Evolutionary conservation across 2,797 vertebrate genomes (phyloP), one percentile per base, ranked within the genome.

Genomic region (Alcedo atthis): DNA sequence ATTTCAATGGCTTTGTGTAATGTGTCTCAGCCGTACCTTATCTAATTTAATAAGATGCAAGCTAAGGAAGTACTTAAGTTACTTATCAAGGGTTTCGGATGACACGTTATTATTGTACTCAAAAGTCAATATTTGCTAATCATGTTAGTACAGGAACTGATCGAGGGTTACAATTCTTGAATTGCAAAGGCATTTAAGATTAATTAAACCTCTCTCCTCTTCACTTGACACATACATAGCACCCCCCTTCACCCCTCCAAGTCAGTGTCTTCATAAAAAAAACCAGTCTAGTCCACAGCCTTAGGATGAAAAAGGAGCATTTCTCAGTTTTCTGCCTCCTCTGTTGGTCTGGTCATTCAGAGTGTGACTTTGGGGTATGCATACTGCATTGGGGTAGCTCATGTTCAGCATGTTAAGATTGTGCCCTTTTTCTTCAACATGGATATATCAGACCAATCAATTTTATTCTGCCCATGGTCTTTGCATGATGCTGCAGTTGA

Each of bases 51-150:
- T 98, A 97, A 98, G 95, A 97, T 97, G 94, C 96, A 96, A 97
- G 96, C 96, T 96, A 96, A 97, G 97, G 97, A 98, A 98, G 97
- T 98, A 97, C 97, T 98, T 97, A 96, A 96, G 97, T 97, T 97
- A 97, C 98, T 98, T 98, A 98, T 98, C 97, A 97, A 96, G 95
- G 96, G 97, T 97, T 98, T 98, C 95, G 90, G 96, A 97, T 98
- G 98, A 97, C 97, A 97, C 97, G 93, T 98, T 98, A 97, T 98
- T 97, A 97, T 97, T 97, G 95, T 96, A 97, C 95, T 96, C 95
- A 96, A 97, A 98, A 98, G 97, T 98, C 97, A 98, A 97, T 98
- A 98, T 98, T 98, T 98, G 97, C 97, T 98, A 97, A 98, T 98
- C 97, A 96, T 96, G 96, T 98, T 98, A 98, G 97, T 96, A 97